A percentile compares a stretch with the other conserved stretches of the same genome.
phyloP scores from a whole-genome alignment of 2,113 vertebrate species.

The Actenoides lindsayi region DNA sequence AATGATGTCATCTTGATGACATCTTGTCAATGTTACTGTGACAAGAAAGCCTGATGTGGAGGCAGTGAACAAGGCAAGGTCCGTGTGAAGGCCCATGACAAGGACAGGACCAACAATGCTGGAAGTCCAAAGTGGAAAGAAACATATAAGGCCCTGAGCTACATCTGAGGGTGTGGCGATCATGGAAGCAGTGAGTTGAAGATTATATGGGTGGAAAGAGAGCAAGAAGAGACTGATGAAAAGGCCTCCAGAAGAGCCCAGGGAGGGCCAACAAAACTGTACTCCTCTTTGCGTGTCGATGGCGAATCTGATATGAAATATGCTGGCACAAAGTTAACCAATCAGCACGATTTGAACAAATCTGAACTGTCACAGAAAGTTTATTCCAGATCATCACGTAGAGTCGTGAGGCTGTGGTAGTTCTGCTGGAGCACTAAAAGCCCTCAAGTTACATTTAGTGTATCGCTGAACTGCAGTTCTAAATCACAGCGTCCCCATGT shows the following conservation, averaged over 20 bases:
- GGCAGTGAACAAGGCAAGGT: not conserved
- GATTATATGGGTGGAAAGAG: not conserved
- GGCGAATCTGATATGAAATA: not conserved
- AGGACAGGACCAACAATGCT: not conserved
- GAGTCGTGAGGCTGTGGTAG: not conserved
- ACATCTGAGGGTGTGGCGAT: not conserved
- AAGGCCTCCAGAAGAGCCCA: not conserved
- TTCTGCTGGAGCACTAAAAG: not conserved
- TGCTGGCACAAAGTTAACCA: not conserved
- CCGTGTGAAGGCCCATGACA: not conserved
- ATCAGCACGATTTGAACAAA: not conserved
- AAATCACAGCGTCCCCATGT: not conserved
- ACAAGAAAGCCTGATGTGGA: not conserved
- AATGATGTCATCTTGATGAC: no score
- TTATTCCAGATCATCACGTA: not conserved
- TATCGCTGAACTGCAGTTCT: conserved; percentile 19
- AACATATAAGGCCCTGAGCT: not conserved
- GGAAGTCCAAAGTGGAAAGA: not conserved
- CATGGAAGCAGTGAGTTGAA: not conserved
- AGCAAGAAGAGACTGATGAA: not conserved
- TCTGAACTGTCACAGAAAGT: not conserved
- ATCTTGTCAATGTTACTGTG: fast-evolving
- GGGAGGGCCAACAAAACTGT: not conserved
- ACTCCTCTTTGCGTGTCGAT: not conserved
- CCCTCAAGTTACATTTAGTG: not conserved